A percentile compares a stretch with the other conserved stretches of the same genome.
Conservation (phyloP, 2,888 invertebrate genomes). For the Trachelus iudaicus region DNA sequence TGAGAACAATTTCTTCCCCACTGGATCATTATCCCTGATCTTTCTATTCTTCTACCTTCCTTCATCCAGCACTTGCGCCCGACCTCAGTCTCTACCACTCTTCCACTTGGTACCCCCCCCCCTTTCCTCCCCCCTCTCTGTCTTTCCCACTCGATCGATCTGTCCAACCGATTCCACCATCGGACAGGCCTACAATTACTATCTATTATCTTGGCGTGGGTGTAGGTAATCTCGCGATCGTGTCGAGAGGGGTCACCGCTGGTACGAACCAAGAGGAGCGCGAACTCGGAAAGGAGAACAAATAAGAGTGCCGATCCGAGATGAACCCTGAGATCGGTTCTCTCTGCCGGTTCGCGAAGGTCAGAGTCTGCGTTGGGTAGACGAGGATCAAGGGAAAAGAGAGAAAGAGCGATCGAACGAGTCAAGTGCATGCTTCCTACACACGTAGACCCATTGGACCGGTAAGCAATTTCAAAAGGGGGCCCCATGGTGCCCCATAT, state of each 20-base stretch:
- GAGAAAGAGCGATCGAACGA: no score
- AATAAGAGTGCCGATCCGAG: slow-evolving; percentile 18
- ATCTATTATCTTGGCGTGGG: slow-evolving; percentile 54
- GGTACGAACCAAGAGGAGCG: slow-evolving; percentile 4
- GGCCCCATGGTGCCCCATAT: no score
- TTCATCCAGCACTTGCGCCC: slow-evolving; percentile 11
- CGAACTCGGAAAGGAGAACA: slow-evolving; percentile 29
- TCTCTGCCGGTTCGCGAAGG: no score
- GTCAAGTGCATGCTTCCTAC: no score
- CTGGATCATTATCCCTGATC: slow-evolving; percentile 56
- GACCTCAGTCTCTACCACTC: slow-evolving; percentile 24
- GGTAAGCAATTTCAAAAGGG: no score
- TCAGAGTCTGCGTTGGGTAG: no score
- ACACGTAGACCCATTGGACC: no score
- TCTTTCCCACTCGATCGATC: slow-evolving; percentile 47
- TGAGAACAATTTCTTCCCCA: slow-evolving; percentile 62
- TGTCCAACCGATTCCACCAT: slow-evolving; percentile 53
- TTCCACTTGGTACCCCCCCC: slow-evolving; percentile 36
- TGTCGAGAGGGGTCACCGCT: slow-evolving; percentile 40
- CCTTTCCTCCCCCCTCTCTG: slow-evolving; percentile 20
- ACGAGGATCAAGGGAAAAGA: no score
- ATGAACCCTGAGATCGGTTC: not conserved
- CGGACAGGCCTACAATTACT: slow-evolving; percentile 54
- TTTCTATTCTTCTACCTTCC: not conserved
- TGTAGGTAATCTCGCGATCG: slow-evolving; percentile 60